These are phyloP conservation scores for Oxyura jamaicensis DNA, from an alignment of 2,113 vertebrate species.

Conservation along the genomic window DNA sequence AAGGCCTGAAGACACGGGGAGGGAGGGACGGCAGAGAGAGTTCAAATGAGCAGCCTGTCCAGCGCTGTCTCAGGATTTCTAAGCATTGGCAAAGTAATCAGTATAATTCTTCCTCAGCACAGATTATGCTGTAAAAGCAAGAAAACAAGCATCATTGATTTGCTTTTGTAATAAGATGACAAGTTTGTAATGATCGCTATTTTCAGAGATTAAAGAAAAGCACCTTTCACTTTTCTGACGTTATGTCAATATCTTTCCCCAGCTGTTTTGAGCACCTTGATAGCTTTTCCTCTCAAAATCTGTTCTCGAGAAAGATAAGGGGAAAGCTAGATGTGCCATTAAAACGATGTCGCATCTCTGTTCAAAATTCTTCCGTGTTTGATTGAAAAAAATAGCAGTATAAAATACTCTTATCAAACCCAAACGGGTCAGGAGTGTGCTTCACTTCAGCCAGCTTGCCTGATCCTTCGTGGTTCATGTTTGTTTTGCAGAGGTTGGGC, in stretches of 20 bases:
- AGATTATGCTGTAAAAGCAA: slow-evolving; percentile 65
- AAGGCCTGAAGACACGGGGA: neutral
- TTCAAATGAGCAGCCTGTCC: neutral
- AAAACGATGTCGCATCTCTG: neutral
- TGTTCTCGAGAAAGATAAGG: neutral
- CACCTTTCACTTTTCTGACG: slow-evolving; percentile 63
- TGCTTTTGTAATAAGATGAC: slow-evolving; percentile 65
- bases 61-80: neutral
- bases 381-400: neutral
- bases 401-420: neutral
- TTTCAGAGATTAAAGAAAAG: slow-evolving; percentile 61
- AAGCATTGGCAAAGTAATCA: slow-evolving; percentile 57
- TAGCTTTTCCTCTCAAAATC: slow-evolving; percentile 9
- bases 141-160: slow-evolving; percentile 65
- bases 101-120: slow-evolving; percentile 42
- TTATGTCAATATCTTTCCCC: slow-evolving; percentile 52
- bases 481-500: neutral
- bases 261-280: neutral
- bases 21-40: neutral
- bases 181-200: slow-evolving; percentile 56
- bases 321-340: neutral
- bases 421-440: neutral
- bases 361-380: neutral
- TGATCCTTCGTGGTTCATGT: neutral
- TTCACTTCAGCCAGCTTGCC: neutral